Base-by-base conservation (phyloP, 53 echinoderm and acorn worm genomes). In the Holothuria leucospilota region DNA sequence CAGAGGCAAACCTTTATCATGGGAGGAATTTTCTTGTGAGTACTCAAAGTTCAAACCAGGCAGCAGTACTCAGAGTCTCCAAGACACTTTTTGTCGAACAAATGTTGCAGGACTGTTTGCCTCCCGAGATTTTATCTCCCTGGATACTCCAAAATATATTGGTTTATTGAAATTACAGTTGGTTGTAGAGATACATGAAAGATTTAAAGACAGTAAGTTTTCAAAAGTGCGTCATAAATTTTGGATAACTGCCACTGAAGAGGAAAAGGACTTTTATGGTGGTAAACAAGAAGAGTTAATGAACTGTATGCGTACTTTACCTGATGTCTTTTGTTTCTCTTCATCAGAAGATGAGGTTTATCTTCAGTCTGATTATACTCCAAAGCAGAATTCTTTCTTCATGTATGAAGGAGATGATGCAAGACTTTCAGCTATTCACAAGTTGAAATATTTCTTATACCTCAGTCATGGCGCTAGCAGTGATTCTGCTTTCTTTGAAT, bases 51-150 rank as follows among this genome's bases (percentile, higher is more conserved):
- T 49, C 25, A 39, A 49, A 26, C 75, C 75, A 20, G 49, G 26
- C 49, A 8, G 49, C 51, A n/a, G 52, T 49, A 51, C 25, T 14
- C 75, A 49, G 75, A 51, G 53, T 11, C 23, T 75, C 52, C 67
- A 67, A 67, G 67, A 67, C 20, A 30, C 67, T 30, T 67, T 67
- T 6, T 67, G 67, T 23, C 6, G 6, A 23, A 26, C n/a, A 18
- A 30, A 27, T 2, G 11, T 30, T 30, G 27, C n/a, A 67, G 67
- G 67, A 4, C 30, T 67, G 4, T 59, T 80, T 20, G 58, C 29
- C 23, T 80, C 80, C 16, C 26, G 59, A 21, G 80, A 80, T 51
- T 80, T 80, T 58, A 80, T 80, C 34, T 25, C 80, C 3, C 59
- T 61, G 6, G 80, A 80, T 38, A 80, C 61, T 10, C 59, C 80